Evolutionary conservation across 2,113 vertebrate genomes (phyloP), one percentile per base, ranked within the genome.

Genomic region (Syngnathus floridae): DNA sequence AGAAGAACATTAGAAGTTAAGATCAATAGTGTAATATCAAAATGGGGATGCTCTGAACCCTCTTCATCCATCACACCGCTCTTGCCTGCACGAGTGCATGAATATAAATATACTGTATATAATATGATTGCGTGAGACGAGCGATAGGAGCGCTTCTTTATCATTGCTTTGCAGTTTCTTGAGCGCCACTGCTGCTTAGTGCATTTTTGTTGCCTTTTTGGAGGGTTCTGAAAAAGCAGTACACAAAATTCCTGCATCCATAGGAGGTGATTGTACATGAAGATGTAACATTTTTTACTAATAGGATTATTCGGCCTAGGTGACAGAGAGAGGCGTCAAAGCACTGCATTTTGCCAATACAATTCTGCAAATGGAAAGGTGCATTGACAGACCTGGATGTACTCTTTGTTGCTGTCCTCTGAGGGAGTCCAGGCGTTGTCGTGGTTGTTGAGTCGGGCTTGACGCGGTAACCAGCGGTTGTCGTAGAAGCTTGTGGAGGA

Each of bases 351-450:
- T 16, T 37, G 13, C 12, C 31, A 57, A 36, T 36, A 36, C 8
- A 31, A 22, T 56, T 55, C 8, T 45, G 43, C 4, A 16, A 13
- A 56, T 17, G 7, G 26, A 57, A 51, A 51, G 48, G 48, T 26
- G 11, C 9, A 5, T 12, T 54, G 51, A 6, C 58, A 38, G 43
- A 98, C 96, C 95, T 99, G 96, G 62, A 99, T 93, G 64, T 90
- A 98, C 69, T 99, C 97, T 75, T 92, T 97, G 92, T 91, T 94
- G 88, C 92, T 97, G 84, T 98, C 97, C 70, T 96, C 91, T 7
- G 91, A 90, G 7, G 97, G 97, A 0, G 96, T 98, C 96, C 97
- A 98, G 74, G 93, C 97, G 0, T 99, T 98, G 90, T 97, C 93
- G 2, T 94, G 91, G 2, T 95, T 95, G 72, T 98, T 95, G 69